These are phyloP conservation scores for Amphimedon queenslandica DNA, from an alignment of 37 sponge, comb jelly and placozoan genomes.

Conservation along the genomic window DNA sequence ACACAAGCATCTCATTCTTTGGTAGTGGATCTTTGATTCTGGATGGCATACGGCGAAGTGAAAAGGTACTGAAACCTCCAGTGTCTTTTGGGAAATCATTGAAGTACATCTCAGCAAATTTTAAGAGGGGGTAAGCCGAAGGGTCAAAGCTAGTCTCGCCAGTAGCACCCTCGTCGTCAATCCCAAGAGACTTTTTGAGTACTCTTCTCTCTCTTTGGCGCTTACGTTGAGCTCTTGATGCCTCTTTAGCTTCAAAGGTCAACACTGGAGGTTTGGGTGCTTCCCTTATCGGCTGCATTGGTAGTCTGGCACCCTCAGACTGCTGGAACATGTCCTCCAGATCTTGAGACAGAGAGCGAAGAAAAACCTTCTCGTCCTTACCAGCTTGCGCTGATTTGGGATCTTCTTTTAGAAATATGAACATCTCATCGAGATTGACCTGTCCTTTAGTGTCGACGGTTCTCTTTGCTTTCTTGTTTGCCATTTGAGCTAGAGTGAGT, in stretches of 20 bases:
- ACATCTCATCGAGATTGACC: constrained; percentile 84
- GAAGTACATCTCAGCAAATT: constrained; percentile 91
- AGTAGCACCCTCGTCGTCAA: constrained; percentile 63
- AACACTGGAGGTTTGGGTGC: constrained; percentile 36
- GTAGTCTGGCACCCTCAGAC: constrained; percentile 39
- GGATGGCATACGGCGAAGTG: constrained; percentile 39
- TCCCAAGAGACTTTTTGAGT: constrained; percentile 77
- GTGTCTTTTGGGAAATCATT: constrained; percentile 88
- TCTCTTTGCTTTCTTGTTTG: constrained; percentile 71
- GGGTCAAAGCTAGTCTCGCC: constrained; percentile 70
- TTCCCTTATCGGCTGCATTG: constrained; percentile 38
- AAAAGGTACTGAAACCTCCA: constrained; percentile 70
- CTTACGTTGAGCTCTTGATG: constrained; percentile 66
- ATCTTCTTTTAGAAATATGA: constrained; percentile 59
- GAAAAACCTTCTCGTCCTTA: constrained; percentile 51
- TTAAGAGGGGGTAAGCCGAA: constrained; percentile 64
- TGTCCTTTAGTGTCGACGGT: constrained; percentile 47
- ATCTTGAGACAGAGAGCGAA: constrained; percentile 47
- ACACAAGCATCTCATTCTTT: constrained; percentile 82
- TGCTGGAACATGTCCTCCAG: constrained; percentile 63
- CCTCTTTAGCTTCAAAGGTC: neutral
- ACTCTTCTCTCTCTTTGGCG: constrained; percentile 81
- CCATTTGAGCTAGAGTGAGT: constrained; percentile 78
- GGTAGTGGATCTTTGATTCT: constrained; percentile 67
- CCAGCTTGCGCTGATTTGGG: constrained; percentile 36